Base-by-base conservation (phyloP, 2,888 invertebrate species). In the Diarsia dahlii region DNA sequence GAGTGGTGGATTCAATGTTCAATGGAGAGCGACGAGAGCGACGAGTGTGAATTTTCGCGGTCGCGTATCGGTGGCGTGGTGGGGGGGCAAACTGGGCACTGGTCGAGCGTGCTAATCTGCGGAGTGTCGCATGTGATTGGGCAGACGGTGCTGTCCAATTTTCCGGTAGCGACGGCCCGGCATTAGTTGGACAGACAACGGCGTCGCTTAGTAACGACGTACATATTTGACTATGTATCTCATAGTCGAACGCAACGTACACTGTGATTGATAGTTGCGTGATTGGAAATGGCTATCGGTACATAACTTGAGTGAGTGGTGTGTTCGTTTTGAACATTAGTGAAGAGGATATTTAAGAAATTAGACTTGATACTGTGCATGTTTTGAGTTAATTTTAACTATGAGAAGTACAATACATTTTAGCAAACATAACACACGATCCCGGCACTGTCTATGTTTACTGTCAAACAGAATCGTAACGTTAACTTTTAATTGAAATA, bases 61-160 rank as follows among this genome's bases (percentile, higher is more conserved):
- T 81, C 84, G 89, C 71, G 68, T 74, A 89, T 89, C 80, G 86
- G 89, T 89, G 80, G 87, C 89, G 90, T 89, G 87, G 91, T 92
- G 87, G 88, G 80, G 80, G 89, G 89, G 89, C 89, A 86, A 89
- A 92, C 92, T 91, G 92, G 92, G 90, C 92, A 92, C 92, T 94
- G 94, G 93, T 91, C 91, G 94, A 95, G 91, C 93, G 93, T 92
- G 94, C 96, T 95, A 96, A 96, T 96, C 95, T 96, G 95, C 94
- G 91, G 95, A 94, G 95, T 95, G 95, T 95, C 95, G 95, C 95
- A 93, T 95, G 93, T 96, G 96, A 96, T 96, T 96, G 96, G 95
- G 92, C 94, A 94, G 94, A 93, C 94, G 92, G 90, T 92, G 93
- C 92, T 94, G 95, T 96, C 94, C 96, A 96, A 96, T 96, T 96